Base-by-base conservation (phyloP, 2,797 vertebrate species). In the Hipposideros larvatus region DNA sequence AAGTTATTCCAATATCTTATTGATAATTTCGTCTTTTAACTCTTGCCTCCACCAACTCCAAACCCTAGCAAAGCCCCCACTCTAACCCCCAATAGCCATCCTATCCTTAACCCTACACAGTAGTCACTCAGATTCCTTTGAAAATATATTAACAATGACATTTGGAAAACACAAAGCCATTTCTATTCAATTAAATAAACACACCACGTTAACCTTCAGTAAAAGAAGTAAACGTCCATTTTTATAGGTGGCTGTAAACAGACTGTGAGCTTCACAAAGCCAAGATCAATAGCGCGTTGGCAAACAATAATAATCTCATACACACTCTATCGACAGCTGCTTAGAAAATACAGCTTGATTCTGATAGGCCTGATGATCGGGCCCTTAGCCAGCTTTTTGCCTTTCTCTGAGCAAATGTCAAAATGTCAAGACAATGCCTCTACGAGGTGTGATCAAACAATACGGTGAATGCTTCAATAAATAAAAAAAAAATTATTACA, bases 141-240 rank as follows among this genome's bases (percentile, higher is more conserved):
- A 98, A 98, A 97, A 98, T 97, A 98, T 98, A 98, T 98, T 98
- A 98, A 97, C 97, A 98, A 94, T 98, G 98, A 98, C 98, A 98
- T 98, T 98, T 98, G 97, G 98, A 98, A 98, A 98, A 98, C 97
- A 98, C 92, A 98, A 98, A 98, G 94, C 97, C 96, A 98, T 98
- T 98, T 98, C 97, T 98, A 98, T 99, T 98, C 98, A 98, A 98
- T 99, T 99, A 99, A 98, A 98, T 98, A 98, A 98, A 98, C 98
- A 98, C 84, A 97, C 95, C 37, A 59, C 83, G 96, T 98, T 98
- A 98, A 98, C 98, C 98, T 98, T 98, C 98, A 98, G 98, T 98
- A 97, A 97, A 98, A 98, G 97, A 98, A 98, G 97, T 98, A 98
- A 98, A 98, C n/a, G 7, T 94, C 98, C 95, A 59, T 98, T 98